Conservation (phyloP, 2,888 invertebrate genomes). For the Oxytorus armatus region DNA sequence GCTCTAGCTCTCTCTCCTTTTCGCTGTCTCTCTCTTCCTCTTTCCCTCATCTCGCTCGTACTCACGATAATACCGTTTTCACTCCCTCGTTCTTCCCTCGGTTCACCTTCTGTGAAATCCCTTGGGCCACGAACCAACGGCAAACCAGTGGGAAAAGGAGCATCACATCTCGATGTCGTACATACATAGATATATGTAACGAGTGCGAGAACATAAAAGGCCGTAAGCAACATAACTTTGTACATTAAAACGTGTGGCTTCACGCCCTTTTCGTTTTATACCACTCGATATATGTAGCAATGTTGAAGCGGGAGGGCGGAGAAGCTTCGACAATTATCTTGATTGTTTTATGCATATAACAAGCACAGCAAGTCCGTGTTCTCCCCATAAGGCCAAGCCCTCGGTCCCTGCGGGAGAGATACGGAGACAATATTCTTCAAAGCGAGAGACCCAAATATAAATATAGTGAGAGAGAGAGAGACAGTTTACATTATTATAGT, state of each 20-base stretch:
- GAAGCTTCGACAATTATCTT: conserved; percentile 84
- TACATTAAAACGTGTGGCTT: not conserved
- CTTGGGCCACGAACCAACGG: conserved; percentile 57
- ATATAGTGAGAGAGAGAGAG: not conserved
- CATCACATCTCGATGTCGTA: conserved; percentile 33
- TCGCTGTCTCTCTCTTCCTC: conserved; percentile 46
- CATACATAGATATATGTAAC: not conserved
- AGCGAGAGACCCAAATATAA: conserved; percentile 24
- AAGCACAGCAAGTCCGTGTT: conserved; percentile 64
- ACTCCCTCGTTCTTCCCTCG: conserved; percentile 63
- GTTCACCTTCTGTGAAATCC: conserved; percentile 56
- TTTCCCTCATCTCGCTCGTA: conserved; percentile 45
- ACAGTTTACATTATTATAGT: conserved; percentile 60
- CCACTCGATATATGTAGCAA: conserved; percentile 8
- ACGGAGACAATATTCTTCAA: conserved; percentile 67
- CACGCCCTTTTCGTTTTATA: conserved; percentile 1
- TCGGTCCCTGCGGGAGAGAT: conserved; percentile 52
- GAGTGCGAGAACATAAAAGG: not conserved
- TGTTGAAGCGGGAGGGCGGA: conserved; percentile 53
- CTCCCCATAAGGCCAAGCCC: conserved; percentile 59
- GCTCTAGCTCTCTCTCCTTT: conserved; percentile 74
- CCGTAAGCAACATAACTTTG: not conserved
- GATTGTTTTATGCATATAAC: conserved; percentile 84
- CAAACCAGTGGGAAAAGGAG: conserved; percentile 53
- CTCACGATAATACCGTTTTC: conserved; percentile 37